A percentile compares a stretch with the other conserved stretches of the same genome.
Evolutionary conservation across 2,113 vertebrate species (phyloP).

Genomic region (Malurus elegans): DNA sequence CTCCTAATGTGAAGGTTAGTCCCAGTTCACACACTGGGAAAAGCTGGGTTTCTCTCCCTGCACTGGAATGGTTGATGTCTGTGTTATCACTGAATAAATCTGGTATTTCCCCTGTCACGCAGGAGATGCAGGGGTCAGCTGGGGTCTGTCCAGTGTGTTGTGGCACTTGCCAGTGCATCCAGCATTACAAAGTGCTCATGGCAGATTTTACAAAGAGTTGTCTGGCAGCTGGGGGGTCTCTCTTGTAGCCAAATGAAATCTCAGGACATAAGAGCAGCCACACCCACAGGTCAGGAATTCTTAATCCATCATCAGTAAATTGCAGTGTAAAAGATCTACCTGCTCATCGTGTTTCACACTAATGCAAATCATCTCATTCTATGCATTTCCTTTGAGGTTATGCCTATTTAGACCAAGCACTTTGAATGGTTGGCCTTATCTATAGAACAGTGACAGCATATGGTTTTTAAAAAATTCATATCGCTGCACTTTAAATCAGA

Average conservation of each 20-base stretch:
- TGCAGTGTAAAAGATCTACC: not conserved
- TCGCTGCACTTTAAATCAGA: not conserved
- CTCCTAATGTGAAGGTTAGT: not conserved
- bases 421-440: not conserved
- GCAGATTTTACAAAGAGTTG: not conserved
- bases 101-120: not conserved
- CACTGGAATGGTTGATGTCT: not conserved
- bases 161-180: not conserved
- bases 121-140: not conserved
- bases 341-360: not conserved
- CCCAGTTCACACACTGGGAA: accelerated
- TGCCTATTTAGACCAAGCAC: not conserved
- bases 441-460: not conserved
- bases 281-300: not conserved
- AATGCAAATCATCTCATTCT: not conserved
- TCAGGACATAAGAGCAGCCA: not conserved
- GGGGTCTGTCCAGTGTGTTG: not conserved
- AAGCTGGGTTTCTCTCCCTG: not conserved
- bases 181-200: not conserved
- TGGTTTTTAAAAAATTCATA: constrained; percentile 10
- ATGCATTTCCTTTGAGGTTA: not conserved
- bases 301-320: not conserved
- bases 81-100: not conserved
- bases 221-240: not conserved
- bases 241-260: not conserved